These are phyloP conservation scores for Tipula helvola DNA, from an alignment of 2,888 invertebrate species.

Conservation along the genomic window DNA sequence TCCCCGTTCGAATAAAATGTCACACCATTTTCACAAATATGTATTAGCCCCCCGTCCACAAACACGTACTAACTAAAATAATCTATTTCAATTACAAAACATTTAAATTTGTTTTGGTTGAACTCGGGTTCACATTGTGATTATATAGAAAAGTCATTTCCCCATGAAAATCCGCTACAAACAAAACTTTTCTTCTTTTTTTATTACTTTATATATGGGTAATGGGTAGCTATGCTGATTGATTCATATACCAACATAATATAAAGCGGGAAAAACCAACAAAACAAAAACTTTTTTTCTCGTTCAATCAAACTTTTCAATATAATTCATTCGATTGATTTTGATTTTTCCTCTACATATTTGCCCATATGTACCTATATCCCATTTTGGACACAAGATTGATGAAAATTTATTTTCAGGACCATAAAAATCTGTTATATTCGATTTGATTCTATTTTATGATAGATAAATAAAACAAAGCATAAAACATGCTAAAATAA, in stretches of 20 bases:
- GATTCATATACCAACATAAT: neutral
- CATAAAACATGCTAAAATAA: neutral
- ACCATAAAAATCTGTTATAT: neutral
- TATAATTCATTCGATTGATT: neutral
- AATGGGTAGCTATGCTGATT: neutral
- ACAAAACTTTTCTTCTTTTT: neutral
- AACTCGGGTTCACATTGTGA: neutral
- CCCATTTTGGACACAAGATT: neutral
- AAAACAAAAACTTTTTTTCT: neutral
- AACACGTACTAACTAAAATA: neutral
- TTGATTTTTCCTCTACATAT: neutral
- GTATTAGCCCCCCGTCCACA: neutral
- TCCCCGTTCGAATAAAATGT: neutral
- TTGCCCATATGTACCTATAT: neutral
- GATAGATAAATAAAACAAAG: neutral
- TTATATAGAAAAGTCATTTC: neutral
- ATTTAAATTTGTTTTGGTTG: neutral
- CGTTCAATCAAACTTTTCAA: neutral
- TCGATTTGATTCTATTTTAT: neutral
- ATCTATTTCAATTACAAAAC: neutral
- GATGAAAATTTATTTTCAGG: neutral
- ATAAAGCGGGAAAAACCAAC: neutral
- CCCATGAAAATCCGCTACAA: neutral
- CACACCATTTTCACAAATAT: neutral
- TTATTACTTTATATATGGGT: neutral